A percentile compares a stretch with the other conserved stretches of the same genome.
Conservation (phyloP, 2,113 vertebrate species). For the Solenodon paradoxus region DNA sequence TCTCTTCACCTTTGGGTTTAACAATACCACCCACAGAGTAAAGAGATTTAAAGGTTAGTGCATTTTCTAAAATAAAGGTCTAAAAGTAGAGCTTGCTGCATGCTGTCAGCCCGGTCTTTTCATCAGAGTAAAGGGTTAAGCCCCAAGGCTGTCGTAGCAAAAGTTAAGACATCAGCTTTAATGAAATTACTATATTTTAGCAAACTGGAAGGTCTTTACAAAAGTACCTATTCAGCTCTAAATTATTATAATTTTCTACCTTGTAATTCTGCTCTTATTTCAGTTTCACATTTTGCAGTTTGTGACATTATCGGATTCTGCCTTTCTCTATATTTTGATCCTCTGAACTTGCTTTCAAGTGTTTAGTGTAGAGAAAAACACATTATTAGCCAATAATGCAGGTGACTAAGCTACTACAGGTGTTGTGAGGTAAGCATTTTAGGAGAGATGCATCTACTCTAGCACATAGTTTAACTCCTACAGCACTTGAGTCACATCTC, state of each 20-base stretch:
- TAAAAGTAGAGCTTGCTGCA: conserved; percentile 22
- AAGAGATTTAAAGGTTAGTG: conserved; percentile 7
- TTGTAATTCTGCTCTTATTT: conserved; percentile 52
- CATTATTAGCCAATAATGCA: background rate
- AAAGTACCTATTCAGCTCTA: conserved; percentile 47
- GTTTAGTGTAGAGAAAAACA: background rate
- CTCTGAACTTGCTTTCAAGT: conserved; percentile 41
- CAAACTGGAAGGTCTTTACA: conserved; percentile 48
- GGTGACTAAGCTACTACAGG: background rate
- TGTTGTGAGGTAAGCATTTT: background rate
- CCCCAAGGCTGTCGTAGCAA: conserved; percentile 11
- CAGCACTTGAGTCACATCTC: background rate
- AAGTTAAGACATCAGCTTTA: conserved; percentile 58
- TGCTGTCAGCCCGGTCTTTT: conserved; percentile 1
- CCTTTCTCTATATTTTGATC: conserved; percentile 59
- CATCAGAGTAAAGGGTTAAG: background rate
- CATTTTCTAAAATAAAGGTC: conserved; percentile 28
- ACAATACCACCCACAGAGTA: background rate
- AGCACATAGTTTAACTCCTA: background rate
- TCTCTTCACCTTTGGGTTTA: conserved; percentile 48
- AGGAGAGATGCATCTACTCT: background rate
- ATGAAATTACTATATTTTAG: conserved; percentile 17
- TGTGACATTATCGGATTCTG: conserved; percentile 54
- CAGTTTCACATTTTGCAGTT: conserved; percentile 51
- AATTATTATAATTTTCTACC: conserved; percentile 56